Percentiles rank a stretch among this genome's conserved stretches.
Evolutionary conservation across 2,797 vertebrate genomes (phyloP).

Genomic region (Spea hammondii): DNA sequence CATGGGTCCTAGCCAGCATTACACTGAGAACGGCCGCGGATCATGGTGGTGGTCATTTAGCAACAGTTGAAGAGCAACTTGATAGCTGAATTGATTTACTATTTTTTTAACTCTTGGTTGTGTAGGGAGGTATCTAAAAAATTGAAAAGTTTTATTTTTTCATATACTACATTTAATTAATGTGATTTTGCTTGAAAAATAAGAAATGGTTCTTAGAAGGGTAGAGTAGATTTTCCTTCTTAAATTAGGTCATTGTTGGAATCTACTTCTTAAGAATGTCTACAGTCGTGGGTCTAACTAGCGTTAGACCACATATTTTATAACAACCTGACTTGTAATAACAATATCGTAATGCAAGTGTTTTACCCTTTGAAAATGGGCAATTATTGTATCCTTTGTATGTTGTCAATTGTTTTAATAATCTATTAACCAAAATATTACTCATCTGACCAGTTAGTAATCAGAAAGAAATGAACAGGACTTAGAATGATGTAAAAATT

Average conservation of each 20-base stretch:
- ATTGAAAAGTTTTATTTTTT: not conserved
- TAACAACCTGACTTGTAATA: not conserved
- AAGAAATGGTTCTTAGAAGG: not conserved
- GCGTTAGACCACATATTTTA: slow-evolving; percentile 2
- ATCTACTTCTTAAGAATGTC: slow-evolving; percentile 11
- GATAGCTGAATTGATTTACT: too few species aligned
- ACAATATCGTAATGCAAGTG: slow-evolving; percentile 3
- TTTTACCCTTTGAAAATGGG: not conserved
- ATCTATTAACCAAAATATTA: too few species aligned
- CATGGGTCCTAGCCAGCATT: too few species aligned
- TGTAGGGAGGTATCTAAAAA: not conserved
- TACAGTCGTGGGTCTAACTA: not conserved
- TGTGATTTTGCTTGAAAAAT: not conserved
- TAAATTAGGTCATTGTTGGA: slow-evolving; percentile 11
- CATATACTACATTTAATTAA: not conserved
- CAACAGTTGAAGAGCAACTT: too few species aligned
- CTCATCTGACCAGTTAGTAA: too few species aligned
- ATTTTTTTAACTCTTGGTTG: not conserved
- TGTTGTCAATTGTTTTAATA: too few species aligned
- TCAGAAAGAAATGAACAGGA: too few species aligned
- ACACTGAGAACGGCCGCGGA: too few species aligned
- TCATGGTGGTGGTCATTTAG: too few species aligned
- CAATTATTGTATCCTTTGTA: not conserved
- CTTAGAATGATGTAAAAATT: too few species aligned
- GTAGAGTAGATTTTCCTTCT: slow-evolving; percentile 1